Evolutionary conservation across 2,888 invertebrate species (phyloP), one percentile per base, ranked within the genome.

Genomic region (Drosophila diplacantha): DNA sequence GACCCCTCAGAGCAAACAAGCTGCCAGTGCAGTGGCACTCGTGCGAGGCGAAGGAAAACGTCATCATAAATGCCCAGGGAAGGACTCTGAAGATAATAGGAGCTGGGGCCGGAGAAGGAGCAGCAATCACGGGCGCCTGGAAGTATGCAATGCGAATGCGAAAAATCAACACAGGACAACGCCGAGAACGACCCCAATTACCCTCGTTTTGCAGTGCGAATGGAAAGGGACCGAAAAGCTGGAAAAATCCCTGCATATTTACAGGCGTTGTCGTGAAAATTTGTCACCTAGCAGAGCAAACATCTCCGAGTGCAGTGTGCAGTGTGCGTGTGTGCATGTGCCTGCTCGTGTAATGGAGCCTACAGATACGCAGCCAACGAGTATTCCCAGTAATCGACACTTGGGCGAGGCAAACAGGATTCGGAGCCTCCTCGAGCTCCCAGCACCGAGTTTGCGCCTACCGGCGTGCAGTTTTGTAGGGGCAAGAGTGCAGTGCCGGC

Each of bases 251-350:
- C 69, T 74, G 74, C 80, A 81, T 81, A 84, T 80, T 83, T 81
- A 74, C 80, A 79, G 83, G 85, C 84, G 83, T 76, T 81, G 67
- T 75, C 73, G 77, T 72, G 73, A 74, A 77, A 78, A 81, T 80
- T 81, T 84, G 84, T 84, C 84, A 84, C 84, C 84, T 84, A 72
- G 74, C 67, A 57, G 77, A 68, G 81, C 74, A 82, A 82, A 82
- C 79, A 83, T 67, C 58, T 62, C 57, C 59, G 38, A 32, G 41
- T 52, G 63, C 46, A 39, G 26, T 35, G 32, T 32, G 9, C 46
- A 38, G 37, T 39, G 35, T 49, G 14, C 37, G 29, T 38, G 24
- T 46, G 38, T 43, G 49, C 39, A 56, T 44, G 29, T 44, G 14
- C 47, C 7, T 38, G 9, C 53, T 56, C 29, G 52, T 66, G 39